Evolutionary conservation across 2,888 invertebrate genomes (phyloP).

Genomic region (Spodoptera picta): DNA sequence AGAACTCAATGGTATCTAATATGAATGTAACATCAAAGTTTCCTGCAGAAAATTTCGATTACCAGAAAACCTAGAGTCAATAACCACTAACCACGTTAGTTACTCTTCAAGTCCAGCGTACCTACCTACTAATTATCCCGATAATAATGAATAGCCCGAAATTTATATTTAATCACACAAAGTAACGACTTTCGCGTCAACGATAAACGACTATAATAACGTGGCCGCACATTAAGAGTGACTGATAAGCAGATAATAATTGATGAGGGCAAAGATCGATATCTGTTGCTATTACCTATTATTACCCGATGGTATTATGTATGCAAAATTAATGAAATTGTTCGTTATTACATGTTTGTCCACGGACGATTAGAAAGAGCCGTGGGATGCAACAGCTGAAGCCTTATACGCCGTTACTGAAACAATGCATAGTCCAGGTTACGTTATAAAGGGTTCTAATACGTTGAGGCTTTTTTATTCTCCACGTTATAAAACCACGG

Average conservation of each 20-base stretch:
- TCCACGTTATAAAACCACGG: background rate
- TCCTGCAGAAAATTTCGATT: no score
- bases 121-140: no score
- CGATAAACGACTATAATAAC: constrained; percentile 5
- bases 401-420: constrained; percentile 3
- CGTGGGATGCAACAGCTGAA: constrained; percentile 62
- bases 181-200: constrained; percentile 8
- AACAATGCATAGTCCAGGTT: constrained; percentile 18
- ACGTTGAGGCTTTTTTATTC: background rate
- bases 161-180: constrained; percentile 7
- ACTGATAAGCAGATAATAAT: constrained; percentile 43
- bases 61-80: no score
- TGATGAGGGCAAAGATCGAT: constrained; percentile 44
- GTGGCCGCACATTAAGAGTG: constrained; percentile 13
- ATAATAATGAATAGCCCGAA: background rate
- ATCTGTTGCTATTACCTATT: constrained; percentile 38
- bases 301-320: constrained; percentile 23
- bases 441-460: constrained; percentile 3
- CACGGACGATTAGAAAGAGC: constrained; percentile 50
- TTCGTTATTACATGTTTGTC: constrained; percentile 54
- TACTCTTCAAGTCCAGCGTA: no score
- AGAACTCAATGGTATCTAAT: no score
- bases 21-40: no score
- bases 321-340: constrained; percentile 48
- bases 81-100: no score